Evolutionary conservation across 2,797 vertebrate species (phyloP).

Genomic region (Acrossocheilus wenchowensis): DNA sequence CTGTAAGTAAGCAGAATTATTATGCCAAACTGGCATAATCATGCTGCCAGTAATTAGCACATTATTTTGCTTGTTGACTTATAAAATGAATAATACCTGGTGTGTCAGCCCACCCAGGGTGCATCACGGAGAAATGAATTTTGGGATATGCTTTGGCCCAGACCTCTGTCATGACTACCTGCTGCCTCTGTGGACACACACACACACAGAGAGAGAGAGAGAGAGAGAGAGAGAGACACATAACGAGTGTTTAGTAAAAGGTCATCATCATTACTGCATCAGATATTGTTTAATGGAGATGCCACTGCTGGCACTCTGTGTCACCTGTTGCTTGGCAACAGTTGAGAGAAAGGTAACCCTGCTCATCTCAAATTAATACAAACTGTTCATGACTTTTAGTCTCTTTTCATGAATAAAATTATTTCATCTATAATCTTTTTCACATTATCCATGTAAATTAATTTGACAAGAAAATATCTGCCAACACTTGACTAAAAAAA

Average conservation of each 20-base stretch:
- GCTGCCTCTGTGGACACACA: constrained; percentile 73
- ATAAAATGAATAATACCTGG: constrained; percentile 66
- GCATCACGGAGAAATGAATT: constrained; percentile 78
- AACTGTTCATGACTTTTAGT: constrained; percentile 23
- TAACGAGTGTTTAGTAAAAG: constrained; percentile 52
- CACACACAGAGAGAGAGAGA: neutral
- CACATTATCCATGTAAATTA: neutral
- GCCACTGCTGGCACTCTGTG: constrained; percentile 21
- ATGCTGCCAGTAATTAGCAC: too few relatives aligned
- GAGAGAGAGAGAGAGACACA: neutral
- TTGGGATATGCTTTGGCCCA: constrained; percentile 72
- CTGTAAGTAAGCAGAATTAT: constrained; percentile 2
- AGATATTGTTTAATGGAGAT: constrained; percentile 38
- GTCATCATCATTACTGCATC: constrained; percentile 58
- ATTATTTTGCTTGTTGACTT: neutral
- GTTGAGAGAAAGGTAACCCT: constrained; percentile 38
- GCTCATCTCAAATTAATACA: constrained; percentile 28
- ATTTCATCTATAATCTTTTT: neutral
- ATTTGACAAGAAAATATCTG: constrained; percentile 10
- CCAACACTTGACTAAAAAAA: neutral
- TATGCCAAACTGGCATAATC: neutral
- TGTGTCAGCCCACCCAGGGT: constrained; percentile 77
- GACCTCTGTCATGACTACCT: constrained; percentile 78
- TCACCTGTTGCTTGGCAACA: constrained; percentile 62
- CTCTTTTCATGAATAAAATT: constrained; percentile 21